A percentile compares a stretch with the other conserved stretches of the same genome.
These are phyloP conservation scores for Camponotus vicinus DNA, from an alignment of 1,140 invertebrate species.

Conservation along the genomic window DNA sequence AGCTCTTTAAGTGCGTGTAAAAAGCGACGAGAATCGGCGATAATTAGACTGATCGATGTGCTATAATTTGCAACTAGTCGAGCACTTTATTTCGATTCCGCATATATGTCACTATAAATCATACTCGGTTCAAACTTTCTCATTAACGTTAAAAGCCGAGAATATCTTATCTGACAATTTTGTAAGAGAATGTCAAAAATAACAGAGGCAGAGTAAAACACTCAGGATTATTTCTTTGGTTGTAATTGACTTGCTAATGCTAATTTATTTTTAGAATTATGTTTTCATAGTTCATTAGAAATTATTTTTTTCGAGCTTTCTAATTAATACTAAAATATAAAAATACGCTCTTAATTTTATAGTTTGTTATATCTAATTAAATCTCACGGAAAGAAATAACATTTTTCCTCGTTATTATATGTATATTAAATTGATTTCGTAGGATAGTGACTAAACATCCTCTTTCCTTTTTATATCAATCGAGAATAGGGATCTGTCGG, in stretches of 20 bases:
- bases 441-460: not conserved
- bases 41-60: slow-evolving; percentile 39
- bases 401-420: not conserved
- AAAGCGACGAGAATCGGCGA: slow-evolving; percentile 20
- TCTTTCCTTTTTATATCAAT: not conserved
- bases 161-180: not conserved
- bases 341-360: not conserved
- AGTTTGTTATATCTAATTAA: not conserved
- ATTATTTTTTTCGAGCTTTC: not conserved
- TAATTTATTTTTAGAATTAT: slow-evolving; percentile 1
- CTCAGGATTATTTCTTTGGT: not conserved
- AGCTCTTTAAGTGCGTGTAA: not conserved
- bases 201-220: not conserved
- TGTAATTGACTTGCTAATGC: not conserved
- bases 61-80: slow-evolving; percentile 8
- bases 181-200: not conserved
- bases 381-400: not conserved
- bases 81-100: not conserved
- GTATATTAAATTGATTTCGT: not conserved
- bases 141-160: not conserved
- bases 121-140: not conserved
- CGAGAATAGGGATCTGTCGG: not conserved
- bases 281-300: too few species aligned
- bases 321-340: not conserved
- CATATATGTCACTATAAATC: slow-evolving; percentile 8